Percentiles rank a stretch among this genome's conserved stretches.
Evolutionary conservation across 2,888 invertebrate genomes (phyloP).

Genomic region (Octonoba sinensis): DNA sequence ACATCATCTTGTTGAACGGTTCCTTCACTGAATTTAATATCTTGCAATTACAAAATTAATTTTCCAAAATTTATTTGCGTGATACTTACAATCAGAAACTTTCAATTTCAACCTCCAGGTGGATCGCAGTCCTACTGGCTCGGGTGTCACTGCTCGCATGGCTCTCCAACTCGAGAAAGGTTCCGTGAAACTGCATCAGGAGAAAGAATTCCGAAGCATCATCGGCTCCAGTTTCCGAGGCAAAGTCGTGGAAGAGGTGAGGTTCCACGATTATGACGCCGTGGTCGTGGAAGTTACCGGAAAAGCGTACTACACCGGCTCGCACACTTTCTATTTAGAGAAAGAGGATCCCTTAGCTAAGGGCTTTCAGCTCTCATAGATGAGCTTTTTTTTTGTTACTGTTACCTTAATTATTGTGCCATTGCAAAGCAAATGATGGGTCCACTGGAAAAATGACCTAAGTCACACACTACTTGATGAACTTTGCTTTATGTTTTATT

Average conservation of each 20-base stretch:
- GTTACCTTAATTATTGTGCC: too few species aligned
- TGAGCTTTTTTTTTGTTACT: too few species aligned
- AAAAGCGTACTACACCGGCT: conserved; percentile 66
- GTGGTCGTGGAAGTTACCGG: conserved; percentile 71
- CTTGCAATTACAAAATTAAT: too few species aligned
- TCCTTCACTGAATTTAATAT: too few species aligned
- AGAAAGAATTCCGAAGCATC: conserved; percentile 68
- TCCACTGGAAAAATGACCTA: too few species aligned
- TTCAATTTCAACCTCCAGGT: conserved; percentile 68
- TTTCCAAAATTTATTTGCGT: too few species aligned
- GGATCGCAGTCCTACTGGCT: conserved; percentile 72
- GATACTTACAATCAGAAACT: too few species aligned
- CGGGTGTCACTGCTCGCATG: conserved; percentile 71
- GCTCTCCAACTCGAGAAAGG: conserved; percentile 69
- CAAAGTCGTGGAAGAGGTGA: conserved; percentile 35
- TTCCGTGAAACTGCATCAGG: conserved; percentile 68
- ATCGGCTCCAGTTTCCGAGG: conserved; percentile 67
- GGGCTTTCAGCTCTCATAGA: conserved; percentile 67
- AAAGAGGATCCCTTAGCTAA: conserved; percentile 68
- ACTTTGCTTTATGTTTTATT: too few species aligned
- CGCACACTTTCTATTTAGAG: conserved; percentile 68
- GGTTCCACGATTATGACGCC: conserved; percentile 65
- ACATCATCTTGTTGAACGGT: too few species aligned
- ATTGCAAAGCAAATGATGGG: too few species aligned
- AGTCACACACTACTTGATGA: too few species aligned